Base-by-base conservation (phyloP, 2,113 vertebrate species). In the Cheilinus undulatus region DNA sequence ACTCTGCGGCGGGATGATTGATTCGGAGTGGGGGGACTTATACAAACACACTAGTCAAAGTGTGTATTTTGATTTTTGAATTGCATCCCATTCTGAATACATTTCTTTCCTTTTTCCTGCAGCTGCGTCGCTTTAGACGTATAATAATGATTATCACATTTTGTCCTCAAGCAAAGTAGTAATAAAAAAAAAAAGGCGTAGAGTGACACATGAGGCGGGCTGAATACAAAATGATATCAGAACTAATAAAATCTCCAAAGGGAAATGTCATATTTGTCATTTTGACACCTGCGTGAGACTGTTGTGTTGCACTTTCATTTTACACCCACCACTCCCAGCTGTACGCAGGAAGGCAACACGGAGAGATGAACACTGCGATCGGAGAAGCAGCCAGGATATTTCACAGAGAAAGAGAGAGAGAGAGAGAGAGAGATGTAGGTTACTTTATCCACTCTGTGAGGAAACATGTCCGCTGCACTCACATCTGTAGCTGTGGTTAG, bases 211-310 rank as follows among this genome's bases (percentile, higher is more conserved):
- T 73, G 54, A 86, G 50, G 67, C 72, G 46, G 65, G 60, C 71
- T 67, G 81, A 78, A 85, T 78, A 66, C 81, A 75, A 80, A 87
- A 85, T 76, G 24, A 85, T 85, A 88, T 83, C 75, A 77, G 70
- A 73, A 54, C 84, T 83, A 81, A 87, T 89, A 77, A 87, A 78
- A 82, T 88, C 81, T 88, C 85, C 20, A 69, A 83, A 69, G 77
- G 85, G 84, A 87, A 89, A 88, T 90, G 88, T 90, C 76, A 90
- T 84, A 78, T 90, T 90, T 89, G 78, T 89, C 80, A 86, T 84
- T 90, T 78, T 89, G 91, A 90, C 88, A 88, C 84, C 84, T 86
- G 87, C 62, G 63, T 58, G 66, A 82, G 86, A 42, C 82, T 72
- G 69, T 85, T 85, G 77, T 82, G 86, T 82, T 87, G 73, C 85